These are phyloP conservation scores for Atta texana DNA, from an alignment of 1,140 invertebrate species.

Conservation along the genomic window DNA sequence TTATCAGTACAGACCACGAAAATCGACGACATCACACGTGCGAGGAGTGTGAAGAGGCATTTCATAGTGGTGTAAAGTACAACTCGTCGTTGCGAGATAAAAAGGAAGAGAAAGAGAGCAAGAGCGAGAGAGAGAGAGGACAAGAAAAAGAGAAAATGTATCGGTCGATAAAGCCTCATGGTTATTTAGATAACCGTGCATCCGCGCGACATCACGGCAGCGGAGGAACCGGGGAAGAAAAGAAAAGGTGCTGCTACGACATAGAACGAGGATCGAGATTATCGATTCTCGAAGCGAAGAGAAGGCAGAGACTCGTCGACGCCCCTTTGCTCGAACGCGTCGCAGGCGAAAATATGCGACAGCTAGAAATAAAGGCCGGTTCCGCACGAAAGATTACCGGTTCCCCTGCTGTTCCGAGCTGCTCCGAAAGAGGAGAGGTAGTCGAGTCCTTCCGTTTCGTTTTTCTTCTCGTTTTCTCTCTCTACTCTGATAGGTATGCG, in stretches of 20 bases:
- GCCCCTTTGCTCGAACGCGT: conserved; percentile 31
- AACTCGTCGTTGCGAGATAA: conserved; percentile 27
- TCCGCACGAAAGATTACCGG: conserved; percentile 78
- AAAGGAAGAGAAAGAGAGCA: conserved; percentile 1
- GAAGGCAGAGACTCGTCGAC: conserved; percentile 39
- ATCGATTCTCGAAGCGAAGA: conserved; percentile 67
- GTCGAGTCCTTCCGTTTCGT: conserved; percentile 45
- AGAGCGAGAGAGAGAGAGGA: background rate
- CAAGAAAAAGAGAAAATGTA: conserved; percentile 49
- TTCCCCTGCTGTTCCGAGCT: conserved; percentile 61
- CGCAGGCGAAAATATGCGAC: conserved; percentile 67
- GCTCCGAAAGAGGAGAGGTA: conserved; percentile 19
- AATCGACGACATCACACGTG: conserved; percentile 28
- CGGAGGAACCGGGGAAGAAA: conserved; percentile 22
- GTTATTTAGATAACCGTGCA: conserved; percentile 69
- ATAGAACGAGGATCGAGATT: conserved; percentile 65
- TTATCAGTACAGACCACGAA: conserved; percentile 21
- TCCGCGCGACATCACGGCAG: conserved; percentile 43
- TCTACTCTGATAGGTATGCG: conserved; percentile 14
- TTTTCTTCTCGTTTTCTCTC: conserved; percentile 31
- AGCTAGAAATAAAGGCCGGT: conserved; percentile 77
- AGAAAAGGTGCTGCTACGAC: background rate
- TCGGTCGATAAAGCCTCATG: conserved; percentile 64
- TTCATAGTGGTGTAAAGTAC: conserved; percentile 48
- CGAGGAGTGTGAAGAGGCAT: conserved; percentile 34